A percentile compares a stretch with the other conserved stretches of the same genome.
These are phyloP conservation scores for Cairina moschata DNA, from an alignment of 2,113 vertebrate genomes.

Conservation along the genomic window DNA sequence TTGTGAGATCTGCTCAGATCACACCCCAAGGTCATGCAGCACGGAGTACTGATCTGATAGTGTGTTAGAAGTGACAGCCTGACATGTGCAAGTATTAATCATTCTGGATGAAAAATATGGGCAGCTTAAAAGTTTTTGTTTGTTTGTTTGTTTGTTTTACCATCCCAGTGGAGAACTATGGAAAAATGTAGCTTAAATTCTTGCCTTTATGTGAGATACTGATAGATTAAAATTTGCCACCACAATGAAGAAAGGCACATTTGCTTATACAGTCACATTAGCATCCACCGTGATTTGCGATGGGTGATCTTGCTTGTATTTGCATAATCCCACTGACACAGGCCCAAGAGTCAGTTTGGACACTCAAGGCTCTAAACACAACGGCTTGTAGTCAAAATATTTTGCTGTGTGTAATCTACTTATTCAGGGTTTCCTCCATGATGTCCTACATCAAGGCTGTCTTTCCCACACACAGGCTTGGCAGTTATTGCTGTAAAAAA, in stretches of 20 bases:
- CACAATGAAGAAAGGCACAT: not conserved
- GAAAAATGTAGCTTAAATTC: not conserved
- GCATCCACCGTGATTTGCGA: not conserved
- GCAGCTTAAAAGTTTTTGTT: not conserved
- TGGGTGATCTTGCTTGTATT: not conserved
- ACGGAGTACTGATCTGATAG: not conserved
- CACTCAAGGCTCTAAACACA: not conserved
- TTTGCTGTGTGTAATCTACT: fast-evolving
- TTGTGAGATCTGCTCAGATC: conserved; percentile 29
- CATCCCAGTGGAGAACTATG: not conserved
- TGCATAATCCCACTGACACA: not conserved
- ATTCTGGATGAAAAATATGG: not conserved
- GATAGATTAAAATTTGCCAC: not conserved
- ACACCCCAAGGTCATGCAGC: conserved; percentile 10
- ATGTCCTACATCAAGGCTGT: not conserved
- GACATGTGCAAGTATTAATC: conserved; percentile 9
- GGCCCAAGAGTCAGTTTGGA: not conserved
- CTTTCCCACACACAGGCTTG: not conserved
- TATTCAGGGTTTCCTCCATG: not conserved
- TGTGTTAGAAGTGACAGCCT: not conserved
- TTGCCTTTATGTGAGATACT: not conserved
- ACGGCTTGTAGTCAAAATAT: not conserved
- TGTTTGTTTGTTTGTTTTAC: not conserved
- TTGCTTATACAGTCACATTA: not conserved
- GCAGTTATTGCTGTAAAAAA: not conserved